Evolutionary conservation across 2,113 vertebrate species (phyloP).

Genomic region (Rattus rattus): DNA sequence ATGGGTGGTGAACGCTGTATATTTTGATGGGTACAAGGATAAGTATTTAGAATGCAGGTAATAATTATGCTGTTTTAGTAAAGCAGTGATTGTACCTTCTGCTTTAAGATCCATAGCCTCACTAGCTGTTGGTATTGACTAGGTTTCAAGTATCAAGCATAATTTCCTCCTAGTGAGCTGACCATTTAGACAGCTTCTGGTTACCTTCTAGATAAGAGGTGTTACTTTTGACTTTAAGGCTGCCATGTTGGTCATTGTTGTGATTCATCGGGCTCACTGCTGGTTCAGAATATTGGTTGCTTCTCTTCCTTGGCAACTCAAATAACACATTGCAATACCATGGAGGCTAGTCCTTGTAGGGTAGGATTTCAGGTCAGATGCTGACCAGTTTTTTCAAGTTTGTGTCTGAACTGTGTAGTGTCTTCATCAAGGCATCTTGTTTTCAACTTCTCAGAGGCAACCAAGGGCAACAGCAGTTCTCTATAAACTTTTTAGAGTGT

Average conservation of each 20-base stretch:
- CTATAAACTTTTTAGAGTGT: background rate
- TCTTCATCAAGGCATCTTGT: background rate
- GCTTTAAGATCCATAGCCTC: background rate
- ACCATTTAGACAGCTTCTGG: background rate
- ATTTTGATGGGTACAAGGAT: background rate
- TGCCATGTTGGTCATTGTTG: background rate
- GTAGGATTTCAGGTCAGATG: too few species aligned
- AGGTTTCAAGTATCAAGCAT: background rate
- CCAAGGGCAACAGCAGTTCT: background rate
- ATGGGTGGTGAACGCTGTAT: background rate
- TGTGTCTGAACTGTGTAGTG: background rate
- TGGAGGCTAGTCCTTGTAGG: background rate
- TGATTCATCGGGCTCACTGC: background rate
- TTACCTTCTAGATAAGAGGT: background rate
- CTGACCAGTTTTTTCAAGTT: background rate
- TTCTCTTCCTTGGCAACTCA: background rate
- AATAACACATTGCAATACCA: background rate
- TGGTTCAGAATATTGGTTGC: background rate
- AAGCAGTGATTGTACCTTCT: background rate
- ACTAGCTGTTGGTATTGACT: background rate
- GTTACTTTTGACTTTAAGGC: background rate
- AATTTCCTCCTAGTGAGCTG: background rate
- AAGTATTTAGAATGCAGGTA: background rate
- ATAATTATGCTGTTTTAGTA: background rate
- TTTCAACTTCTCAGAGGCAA: background rate